A percentile compares a stretch with the other conserved stretches of the same genome.
Conservation (phyloP, 2,113 vertebrate species). For the Gambusia affinis region DNA sequence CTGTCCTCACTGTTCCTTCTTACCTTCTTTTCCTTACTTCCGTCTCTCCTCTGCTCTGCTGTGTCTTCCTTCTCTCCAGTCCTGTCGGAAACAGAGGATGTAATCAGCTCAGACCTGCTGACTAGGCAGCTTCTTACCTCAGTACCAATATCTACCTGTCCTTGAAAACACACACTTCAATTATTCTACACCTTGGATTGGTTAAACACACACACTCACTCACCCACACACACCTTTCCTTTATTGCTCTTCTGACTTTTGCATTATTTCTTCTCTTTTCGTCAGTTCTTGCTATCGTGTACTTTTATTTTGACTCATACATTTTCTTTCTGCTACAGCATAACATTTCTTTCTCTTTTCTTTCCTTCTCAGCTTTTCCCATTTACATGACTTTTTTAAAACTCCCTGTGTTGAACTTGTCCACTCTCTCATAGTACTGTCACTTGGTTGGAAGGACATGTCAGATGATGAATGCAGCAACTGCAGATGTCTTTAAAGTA, state of each 20-base stretch:
- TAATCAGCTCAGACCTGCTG: conserved; percentile 68
- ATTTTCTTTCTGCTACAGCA: not conserved
- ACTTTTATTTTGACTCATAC: not conserved
- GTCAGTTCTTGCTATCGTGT: too few species aligned
- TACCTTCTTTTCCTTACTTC: not conserved
- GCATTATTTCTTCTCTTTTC: not conserved
- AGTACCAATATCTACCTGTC: conserved; percentile 72
- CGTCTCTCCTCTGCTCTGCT: not conserved
- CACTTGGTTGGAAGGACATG: not conserved
- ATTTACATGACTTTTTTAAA: not conserved
- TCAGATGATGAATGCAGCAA: not conserved
- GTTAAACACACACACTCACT: conserved; percentile 48
- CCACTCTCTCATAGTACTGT: not conserved
- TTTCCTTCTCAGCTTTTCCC: not conserved
- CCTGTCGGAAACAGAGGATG: conserved; percentile 39
- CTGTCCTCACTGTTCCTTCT: not conserved
- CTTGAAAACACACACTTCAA: conserved; percentile 77
- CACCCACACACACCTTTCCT: conserved; percentile 25
- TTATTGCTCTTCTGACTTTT: conserved; percentile 18
- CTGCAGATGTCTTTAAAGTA: not conserved
- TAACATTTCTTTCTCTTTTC: not conserved
- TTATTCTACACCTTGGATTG: conserved; percentile 58
- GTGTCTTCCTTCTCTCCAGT: not conserved
- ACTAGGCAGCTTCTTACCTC: conserved; percentile 59
- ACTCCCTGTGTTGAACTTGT: not conserved